Percentiles rank a stretch among this genome's conserved stretches.
These are phyloP conservation scores for Calypte anna DNA, from an alignment of 2,113 vertebrate species.

Conservation along the genomic window DNA sequence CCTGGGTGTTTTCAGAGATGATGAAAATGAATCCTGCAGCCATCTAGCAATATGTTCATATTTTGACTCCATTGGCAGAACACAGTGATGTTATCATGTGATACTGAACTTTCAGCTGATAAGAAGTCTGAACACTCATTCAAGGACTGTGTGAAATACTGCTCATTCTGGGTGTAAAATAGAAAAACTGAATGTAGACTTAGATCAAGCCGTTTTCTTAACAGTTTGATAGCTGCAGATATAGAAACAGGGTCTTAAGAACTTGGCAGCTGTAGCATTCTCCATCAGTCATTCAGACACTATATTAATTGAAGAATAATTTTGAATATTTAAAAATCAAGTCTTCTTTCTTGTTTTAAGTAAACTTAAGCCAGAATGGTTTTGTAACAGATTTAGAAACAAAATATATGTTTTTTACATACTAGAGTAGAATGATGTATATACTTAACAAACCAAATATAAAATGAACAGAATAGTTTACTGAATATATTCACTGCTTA, in stretches of 20 bases:
- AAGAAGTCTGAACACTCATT: neutral
- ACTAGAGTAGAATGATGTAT: neutral
- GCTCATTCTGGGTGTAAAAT: neutral
- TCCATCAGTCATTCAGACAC: neutral
- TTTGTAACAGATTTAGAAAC: neutral
- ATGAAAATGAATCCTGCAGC: conserved; percentile 9
- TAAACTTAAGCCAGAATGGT: neutral
- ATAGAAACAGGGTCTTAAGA: neutral
- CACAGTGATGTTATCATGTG: neutral
- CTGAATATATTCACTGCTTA: neutral
- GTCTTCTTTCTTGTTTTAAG: neutral
- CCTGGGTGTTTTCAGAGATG: neutral
- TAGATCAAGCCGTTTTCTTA: neutral
- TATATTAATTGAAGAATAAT: neutral
- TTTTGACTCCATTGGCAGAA: conserved; percentile 32
- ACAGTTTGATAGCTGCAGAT: neutral
- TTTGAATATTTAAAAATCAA: neutral
- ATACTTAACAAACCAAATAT: neutral
- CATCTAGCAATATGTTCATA: neutral
- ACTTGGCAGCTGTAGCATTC: neutral
- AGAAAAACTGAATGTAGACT: conserved; percentile 24
- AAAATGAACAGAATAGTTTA: neutral
- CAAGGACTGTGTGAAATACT: neutral
- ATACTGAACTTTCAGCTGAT: conserved; percentile 39
- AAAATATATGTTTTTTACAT: neutral